These are phyloP conservation scores for Propsilocerus akamusi DNA, from an alignment of 1,140 invertebrate species.

Conservation along the genomic window DNA sequence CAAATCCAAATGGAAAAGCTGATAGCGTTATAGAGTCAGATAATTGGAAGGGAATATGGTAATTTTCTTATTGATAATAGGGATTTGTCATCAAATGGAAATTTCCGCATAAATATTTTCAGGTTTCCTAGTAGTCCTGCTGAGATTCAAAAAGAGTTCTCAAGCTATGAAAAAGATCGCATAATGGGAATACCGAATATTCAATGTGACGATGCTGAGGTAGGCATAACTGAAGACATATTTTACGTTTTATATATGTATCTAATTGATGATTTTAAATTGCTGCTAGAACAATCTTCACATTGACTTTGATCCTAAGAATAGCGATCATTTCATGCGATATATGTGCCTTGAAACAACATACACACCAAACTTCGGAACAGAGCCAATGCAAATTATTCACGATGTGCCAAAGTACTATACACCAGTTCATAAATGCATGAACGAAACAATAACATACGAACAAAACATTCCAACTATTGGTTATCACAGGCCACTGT, in stretches of 20 bases:
- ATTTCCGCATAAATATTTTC: not conserved
- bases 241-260: slow-evolving; percentile 7
- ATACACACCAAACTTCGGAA: slow-evolving; percentile 25
- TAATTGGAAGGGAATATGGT: slow-evolving; percentile 10
- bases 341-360: slow-evolving; percentile 23
- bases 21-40: slow-evolving; percentile 5
- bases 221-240: slow-evolving; percentile 16
- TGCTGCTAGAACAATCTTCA: slow-evolving; percentile 40
- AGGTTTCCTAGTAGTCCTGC: not conserved
- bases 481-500: slow-evolving; percentile 22
- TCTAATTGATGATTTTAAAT: slow-evolving; percentile 10
- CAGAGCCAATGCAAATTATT: slow-evolving; percentile 31
- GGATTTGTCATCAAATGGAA: not conserved
- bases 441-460: slow-evolving; percentile 48
- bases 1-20: slow-evolving; percentile 11
- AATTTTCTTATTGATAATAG: slow-evolving; percentile 22
- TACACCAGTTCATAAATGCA: slow-evolving; percentile 45
- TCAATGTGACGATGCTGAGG: slow-evolving; percentile 51
- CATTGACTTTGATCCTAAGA: slow-evolving; percentile 50
- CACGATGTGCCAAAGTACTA: slow-evolving; percentile 39
- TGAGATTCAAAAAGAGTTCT: slow-evolving; percentile 3
- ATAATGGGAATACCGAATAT: slow-evolving; percentile 33
- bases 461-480: slow-evolving; percentile 35
- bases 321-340: slow-evolving; percentile 44
- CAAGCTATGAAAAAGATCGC: slow-evolving; percentile 14